Base-by-base conservation (phyloP, 2,113 vertebrate species). In the Neogobius melanostomus region DNA sequence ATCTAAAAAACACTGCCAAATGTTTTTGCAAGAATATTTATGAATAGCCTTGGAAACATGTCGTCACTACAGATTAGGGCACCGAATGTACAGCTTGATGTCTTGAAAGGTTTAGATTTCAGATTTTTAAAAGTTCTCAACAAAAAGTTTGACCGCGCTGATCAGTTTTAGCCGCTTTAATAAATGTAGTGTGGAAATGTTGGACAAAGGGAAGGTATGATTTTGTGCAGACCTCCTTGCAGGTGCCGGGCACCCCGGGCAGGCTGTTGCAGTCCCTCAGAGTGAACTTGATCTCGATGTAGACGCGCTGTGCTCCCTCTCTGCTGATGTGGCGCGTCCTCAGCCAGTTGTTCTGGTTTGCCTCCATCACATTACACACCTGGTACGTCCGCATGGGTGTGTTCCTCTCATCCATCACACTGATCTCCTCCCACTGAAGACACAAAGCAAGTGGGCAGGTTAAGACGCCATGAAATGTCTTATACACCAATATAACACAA, bases 211-310 rank as follows among this genome's bases (percentile, higher is more conserved):
- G 45, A 56, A 21, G 36, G 21, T 16, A 0, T 48, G 11, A n/a
- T 8, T 11, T 63, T 69, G 57, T 64, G 11, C 82, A 43, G 54
- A 91, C 90, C 90, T 94, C 94, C 85, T 94, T 95, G 86, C 94
- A 95, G 77, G 93, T 95, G 16, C 93, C 93, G 0, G 93, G 91
- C 42, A 94, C 93, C 12, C 93, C 94, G 0, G 94, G 93, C 70
- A 95, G 88, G 76, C 94, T 95, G 84, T 94, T 94, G 65, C 94
- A 95, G 90, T 95, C 94, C 59, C 94, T 91, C 70, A 95, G 87
- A 28, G 94, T 95, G 79, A 95, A 95, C 79, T 95, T 95, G 81
- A 95, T 94, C 87, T 95, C 94, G 1, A 95, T 93, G 86, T 94
- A 93, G 81, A 95, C 91, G 0, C 93, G 92, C 69, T 93, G 94